Percentiles rank a stretch among this genome's conserved stretches.
phyloP scores from a whole-genome alignment of 2,113 vertebrate genomes.

The Chionis minor region DNA sequence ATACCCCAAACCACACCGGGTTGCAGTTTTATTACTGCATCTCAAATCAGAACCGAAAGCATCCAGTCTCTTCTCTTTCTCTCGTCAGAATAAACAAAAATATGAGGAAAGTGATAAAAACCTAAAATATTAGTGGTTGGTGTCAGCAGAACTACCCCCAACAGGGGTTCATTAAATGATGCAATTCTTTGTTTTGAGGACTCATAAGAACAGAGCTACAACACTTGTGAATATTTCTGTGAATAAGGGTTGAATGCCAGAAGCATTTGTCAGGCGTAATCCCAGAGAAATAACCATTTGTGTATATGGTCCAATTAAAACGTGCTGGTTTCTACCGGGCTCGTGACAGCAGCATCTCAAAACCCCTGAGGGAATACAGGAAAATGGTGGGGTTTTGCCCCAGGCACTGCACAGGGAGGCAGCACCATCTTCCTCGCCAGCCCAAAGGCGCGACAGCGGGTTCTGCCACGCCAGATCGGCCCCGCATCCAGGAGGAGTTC shows the following conservation, averaged over 20 bases:
- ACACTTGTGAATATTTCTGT: accelerated
- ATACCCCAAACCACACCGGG: accelerated
- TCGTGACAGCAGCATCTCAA: background rate
- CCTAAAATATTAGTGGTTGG: accelerated
- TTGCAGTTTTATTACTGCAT: accelerated
- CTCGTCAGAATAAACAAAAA: accelerated
- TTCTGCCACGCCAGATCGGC: accelerated
- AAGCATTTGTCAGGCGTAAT: background rate
- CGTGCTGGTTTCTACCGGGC: accelerated
- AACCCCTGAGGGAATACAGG: background rate
- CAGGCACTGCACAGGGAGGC: background rate
- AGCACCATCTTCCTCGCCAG: background rate
- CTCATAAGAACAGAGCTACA: background rate
- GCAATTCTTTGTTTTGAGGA: background rate
- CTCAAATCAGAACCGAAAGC: background rate
- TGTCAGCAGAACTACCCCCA: background rate
- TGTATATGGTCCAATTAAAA: accelerated
- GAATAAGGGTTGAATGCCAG: accelerated
- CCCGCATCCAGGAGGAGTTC: too few species aligned
- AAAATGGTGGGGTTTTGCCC: background rate
- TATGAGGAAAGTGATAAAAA: accelerated
- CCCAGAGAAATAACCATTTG: too few species aligned
- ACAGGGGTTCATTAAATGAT: accelerated
- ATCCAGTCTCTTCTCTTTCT: background rate
- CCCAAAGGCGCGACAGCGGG: accelerated